Conservation (phyloP, 37 sponge, comb jelly and placozoan species). For the Ephydatia muelleri region DNA sequence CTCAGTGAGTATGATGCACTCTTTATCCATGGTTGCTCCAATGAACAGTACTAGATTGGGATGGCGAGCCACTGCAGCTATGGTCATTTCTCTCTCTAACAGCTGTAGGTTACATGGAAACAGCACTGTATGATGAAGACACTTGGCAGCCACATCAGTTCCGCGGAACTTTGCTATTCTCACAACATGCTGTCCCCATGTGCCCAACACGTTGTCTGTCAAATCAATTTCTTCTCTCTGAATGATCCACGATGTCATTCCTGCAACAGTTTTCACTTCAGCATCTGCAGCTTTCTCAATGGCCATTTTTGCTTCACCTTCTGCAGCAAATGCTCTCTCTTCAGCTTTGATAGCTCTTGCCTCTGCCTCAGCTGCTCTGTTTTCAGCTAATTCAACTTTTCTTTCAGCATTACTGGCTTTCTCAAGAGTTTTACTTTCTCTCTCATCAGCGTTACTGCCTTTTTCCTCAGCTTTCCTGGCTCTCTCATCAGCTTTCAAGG, state of each 20-base stretch:
- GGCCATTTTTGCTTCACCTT: background rate
- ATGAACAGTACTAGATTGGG: conserved; percentile 56
- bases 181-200: conserved; percentile 44
- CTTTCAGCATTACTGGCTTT: background rate
- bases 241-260: background rate
- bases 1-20: conserved; percentile 47
- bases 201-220: conserved; percentile 14
- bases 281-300: background rate
- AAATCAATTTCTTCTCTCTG: conserved; percentile 19
- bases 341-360: background rate
- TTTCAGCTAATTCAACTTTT: background rate
- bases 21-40: conserved; percentile 13
- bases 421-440: background rate
- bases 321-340: background rate
- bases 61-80: conserved; percentile 31
- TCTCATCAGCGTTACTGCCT: background rate
- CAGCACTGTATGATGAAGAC: conserved; percentile 29
- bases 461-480: background rate
- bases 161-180: conserved; percentile 36
- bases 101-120: conserved; percentile 43
- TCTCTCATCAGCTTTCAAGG: background rate
- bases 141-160: conserved; percentile 41
- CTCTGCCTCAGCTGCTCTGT: background rate
- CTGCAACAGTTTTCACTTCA: background rate
- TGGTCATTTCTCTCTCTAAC: conserved; percentile 52